Evolutionary conservation across 1,140 invertebrate species (phyloP), one percentile per base, ranked within the genome.

Genomic region (Oryctes rhinoceros): DNA sequence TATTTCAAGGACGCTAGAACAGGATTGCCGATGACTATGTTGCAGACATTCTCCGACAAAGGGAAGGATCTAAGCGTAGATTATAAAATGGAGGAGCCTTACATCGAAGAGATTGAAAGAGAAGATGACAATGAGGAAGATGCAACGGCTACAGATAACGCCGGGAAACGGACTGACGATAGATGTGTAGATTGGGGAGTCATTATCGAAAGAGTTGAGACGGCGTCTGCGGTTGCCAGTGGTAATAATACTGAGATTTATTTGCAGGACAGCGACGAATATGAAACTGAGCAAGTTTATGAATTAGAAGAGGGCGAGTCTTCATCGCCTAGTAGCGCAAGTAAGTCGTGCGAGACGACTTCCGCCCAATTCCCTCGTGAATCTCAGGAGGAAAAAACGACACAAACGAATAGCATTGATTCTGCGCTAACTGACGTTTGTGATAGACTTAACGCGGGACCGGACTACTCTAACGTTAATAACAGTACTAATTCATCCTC

Each of bases 1-100:
- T 80, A 80, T 18, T 80, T 76, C 75, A 49, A 76, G 47, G 47
- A 76, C 37, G 47, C 47, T 1, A 15, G 47, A 10, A 76, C 37
- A 0, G 75, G 75, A 1, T 15, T 44, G n/a, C 18, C 75, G 6
- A 49, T 76, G 5, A 15, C 75, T 10, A 44, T 76, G 13, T 7
- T 47, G 1, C 18, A 37, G 35, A 24, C 65, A 11, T 30, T 24
- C 7, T 30, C 65, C 7, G 65, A 30, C 3, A 37, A 37, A 30
- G 9, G 20, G 7, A 37, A 13, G 5, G 11, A 10, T 35, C 20
- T 30, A 71, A 71, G 10, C n/a, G 30, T 71, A 5, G 65, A 71
- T 35, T 37, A 30, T 24, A 7, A 15, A 30, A 71, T 30, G 20
- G 65, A 71, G 11, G 18, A 37, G 7, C 1, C 20, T 2, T 71